Evolutionary conservation across 2,888 invertebrate genomes (phyloP).

Genomic region (Parelbella ahira): DNA sequence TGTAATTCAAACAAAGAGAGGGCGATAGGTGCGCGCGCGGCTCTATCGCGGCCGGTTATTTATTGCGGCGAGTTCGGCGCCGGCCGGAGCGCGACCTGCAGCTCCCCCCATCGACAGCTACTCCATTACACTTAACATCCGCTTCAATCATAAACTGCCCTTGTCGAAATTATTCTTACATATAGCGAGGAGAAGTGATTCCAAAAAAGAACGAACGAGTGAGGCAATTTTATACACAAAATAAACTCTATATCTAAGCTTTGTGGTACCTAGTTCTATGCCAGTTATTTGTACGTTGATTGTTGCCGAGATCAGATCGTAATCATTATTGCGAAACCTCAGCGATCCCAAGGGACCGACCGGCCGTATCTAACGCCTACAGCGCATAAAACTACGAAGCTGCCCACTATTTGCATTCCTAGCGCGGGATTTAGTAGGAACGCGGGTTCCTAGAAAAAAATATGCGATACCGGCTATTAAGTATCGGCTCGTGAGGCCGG

Average conservation of each 20-base stretch:
- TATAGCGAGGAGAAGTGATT: conserved; percentile 1
- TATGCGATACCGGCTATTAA: conserved; percentile 17
- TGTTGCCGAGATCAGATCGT: conserved; percentile 7
- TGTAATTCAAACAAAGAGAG: conserved; percentile 36
- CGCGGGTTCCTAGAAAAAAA: conserved; percentile 21
- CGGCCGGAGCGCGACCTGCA: conserved; percentile 12
- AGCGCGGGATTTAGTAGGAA: conserved; percentile 2
- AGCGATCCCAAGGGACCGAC: conserved; percentile 9
- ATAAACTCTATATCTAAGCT: background rate
- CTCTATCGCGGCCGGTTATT: conserved; percentile 50
- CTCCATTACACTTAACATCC: conserved; percentile 34
- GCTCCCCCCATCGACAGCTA: too few relatives aligned
- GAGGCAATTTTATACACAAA: background rate
- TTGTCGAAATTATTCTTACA: conserved; percentile 24
- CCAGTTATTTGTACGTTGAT: conserved; percentile 3
- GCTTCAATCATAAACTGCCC: conserved; percentile 33
- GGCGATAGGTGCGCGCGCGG: conserved; percentile 34
- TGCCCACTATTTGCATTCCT: conserved; percentile 13
- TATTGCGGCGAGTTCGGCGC: conserved; percentile 40
- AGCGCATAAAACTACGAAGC: conserved; percentile 2
- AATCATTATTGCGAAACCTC: conserved; percentile 1
- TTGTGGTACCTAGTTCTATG: background rate
- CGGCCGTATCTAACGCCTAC: conserved; percentile 15
- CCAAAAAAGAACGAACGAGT: background rate
- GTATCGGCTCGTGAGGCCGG: conserved; percentile 4